phyloP scores from a whole-genome alignment of 2,888 invertebrate species.

The Erebia palarica region DNA sequence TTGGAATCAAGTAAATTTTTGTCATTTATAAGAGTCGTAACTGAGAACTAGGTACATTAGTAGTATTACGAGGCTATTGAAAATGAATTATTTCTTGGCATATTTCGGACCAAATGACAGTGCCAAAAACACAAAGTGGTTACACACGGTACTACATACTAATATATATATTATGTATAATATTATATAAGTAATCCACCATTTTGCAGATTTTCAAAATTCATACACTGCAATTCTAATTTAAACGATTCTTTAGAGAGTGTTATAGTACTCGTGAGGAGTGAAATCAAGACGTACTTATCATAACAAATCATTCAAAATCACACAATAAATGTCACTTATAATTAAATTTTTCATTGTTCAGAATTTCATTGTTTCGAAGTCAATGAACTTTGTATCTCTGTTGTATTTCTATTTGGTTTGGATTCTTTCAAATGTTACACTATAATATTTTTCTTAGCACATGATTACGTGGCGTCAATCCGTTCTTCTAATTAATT shows the following conservation, averaged over 20 bases:
- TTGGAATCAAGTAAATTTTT: neutral
- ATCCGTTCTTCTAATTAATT: neutral
- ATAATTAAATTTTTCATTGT: too few relatives aligned
- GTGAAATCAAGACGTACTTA: too few relatives aligned
- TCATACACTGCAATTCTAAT: too few relatives aligned
- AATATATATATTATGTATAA: neutral
- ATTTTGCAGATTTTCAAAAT: too few relatives aligned
- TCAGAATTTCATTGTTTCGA: neutral
- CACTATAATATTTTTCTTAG: neutral
- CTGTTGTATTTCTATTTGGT: neutral
- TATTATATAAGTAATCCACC: neutral
- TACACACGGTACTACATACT: neutral
- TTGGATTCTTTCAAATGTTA: neutral
- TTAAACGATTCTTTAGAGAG: too few relatives aligned
- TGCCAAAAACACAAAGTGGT: slow-evolving; percentile 21
- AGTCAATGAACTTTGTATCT: neutral
- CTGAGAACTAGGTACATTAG: neutral
- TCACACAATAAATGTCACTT: neutral
- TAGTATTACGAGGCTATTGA: slow-evolving; percentile 1
- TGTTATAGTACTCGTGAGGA: too few relatives aligned
- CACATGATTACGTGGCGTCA: neutral
- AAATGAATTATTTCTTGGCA: slow-evolving; percentile 24
- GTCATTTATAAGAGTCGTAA: neutral
- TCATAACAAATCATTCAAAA: too few relatives aligned
- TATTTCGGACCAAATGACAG: slow-evolving; percentile 18